Evolutionary conservation across 1,140 invertebrate genomes (phyloP).

Genomic region (Bombus ignitus): DNA sequence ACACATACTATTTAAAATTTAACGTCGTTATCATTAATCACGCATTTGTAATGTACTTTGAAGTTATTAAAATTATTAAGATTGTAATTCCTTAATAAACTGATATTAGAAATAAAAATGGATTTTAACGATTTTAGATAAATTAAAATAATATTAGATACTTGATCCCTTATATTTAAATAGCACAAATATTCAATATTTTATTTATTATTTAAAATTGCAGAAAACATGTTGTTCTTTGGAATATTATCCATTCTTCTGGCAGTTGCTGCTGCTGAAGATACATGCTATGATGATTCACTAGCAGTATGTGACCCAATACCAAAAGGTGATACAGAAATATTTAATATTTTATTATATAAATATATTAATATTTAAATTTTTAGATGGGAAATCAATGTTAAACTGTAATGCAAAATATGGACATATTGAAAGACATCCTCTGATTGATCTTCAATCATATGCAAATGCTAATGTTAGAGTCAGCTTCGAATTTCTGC

Average conservation of each 20-base stretch:
- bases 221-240: slow-evolving; percentile 83
- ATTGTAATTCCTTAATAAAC: background rate
- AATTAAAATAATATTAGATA: background rate
- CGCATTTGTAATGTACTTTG: background rate
- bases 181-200: background rate
- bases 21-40: too few species aligned
- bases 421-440: slow-evolving; percentile 83
- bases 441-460: slow-evolving; percentile 82
- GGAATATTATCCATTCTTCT: slow-evolving; percentile 82
- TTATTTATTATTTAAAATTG: slow-evolving; percentile 36
- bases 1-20: background rate
- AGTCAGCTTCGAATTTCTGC: slow-evolving; percentile 88
- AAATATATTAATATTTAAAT: background rate
- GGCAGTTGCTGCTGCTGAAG: slow-evolving; percentile 82
- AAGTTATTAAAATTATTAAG: background rate
- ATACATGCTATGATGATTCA: slow-evolving; percentile 85
- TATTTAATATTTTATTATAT: slow-evolving; percentile 15
- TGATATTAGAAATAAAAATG: background rate
- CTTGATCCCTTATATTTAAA: background rate
- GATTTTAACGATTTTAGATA: background rate
- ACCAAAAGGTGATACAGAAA: slow-evolving; percentile 60
- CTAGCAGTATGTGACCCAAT: slow-evolving; percentile 72
- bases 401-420: slow-evolving; percentile 87
- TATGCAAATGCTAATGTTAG: slow-evolving; percentile 87
- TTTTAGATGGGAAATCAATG: slow-evolving; percentile 71